Conservation (phyloP, 2,888 invertebrate species). For the Deilephila elpenor region DNA sequence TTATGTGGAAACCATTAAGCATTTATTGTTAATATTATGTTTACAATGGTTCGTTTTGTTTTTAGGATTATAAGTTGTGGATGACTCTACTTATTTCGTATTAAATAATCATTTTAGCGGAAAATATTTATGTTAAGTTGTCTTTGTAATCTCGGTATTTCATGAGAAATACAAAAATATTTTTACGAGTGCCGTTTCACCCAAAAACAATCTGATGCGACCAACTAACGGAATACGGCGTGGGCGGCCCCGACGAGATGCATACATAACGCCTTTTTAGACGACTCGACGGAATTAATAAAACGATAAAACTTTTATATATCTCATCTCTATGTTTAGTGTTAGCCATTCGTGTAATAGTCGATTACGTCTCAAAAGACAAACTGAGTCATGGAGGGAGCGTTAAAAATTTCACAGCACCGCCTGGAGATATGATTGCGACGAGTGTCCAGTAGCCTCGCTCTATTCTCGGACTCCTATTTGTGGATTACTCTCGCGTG, state of each 20-base stretch:
- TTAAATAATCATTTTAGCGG: background rate
- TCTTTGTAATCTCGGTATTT: constrained; percentile 2
- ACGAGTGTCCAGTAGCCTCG: constrained; percentile 81
- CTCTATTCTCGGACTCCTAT: constrained; percentile 83
- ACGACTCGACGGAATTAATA: constrained; percentile 19
- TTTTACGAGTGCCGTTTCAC: constrained; percentile 14
- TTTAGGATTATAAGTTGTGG: background rate
- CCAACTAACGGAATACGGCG: constrained; percentile 22
- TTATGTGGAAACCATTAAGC: constrained; percentile 23
- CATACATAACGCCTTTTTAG: constrained; percentile 26
- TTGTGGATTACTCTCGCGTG: constrained; percentile 79
- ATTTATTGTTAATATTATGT: constrained; percentile 11
- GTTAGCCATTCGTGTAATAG: constrained; percentile 6
- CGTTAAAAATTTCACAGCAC: constrained; percentile 60
- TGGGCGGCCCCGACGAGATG: constrained; percentile 23
- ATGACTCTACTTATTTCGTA: background rate
- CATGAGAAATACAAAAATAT: constrained; percentile 11
- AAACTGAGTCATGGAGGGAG: constrained; percentile 33
- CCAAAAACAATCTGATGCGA: constrained; percentile 15
- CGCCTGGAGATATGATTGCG: constrained; percentile 76
- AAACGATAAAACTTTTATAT: constrained; percentile 22
- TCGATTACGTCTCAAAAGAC: constrained; percentile 27
- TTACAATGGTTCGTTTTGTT: background rate
- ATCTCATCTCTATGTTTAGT: constrained; percentile 18
- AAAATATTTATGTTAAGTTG: background rate